Base-by-base conservation (phyloP, 1,140 invertebrate species). In the Calycopis cecrops region DNA sequence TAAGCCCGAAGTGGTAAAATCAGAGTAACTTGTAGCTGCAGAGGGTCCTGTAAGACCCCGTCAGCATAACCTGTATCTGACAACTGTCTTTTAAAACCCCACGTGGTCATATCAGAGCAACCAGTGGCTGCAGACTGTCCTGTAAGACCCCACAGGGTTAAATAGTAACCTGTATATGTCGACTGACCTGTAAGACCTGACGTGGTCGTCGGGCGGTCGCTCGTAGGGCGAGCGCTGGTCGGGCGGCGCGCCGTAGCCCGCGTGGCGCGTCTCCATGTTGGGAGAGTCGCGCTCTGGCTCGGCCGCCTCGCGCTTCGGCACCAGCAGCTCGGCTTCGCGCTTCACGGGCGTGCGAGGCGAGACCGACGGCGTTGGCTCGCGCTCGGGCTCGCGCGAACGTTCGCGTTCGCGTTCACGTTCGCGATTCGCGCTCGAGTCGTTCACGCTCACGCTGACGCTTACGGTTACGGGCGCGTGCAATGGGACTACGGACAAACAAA, bases 201-300 rank as follows among this genome's bases (percentile, higher is more conserved):
- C 84, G 67, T 91, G 90, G 76, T 90, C 89, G 52, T 91, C 90
- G 35, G 89, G 89, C 66, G 91, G 90, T 2, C 90, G 88, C 47
- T 93, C 91, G 76, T 93, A 92, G 1, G 92, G 90, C 9, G 91
- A 92, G 7, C 92, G 85, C 63, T 92, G 92, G 34, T 90, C 84
- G 21, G 86, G 84, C 60, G 89, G 89, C 76, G 89, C 84, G 68
- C 80, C 87, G 79, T 90, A 90, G 64, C 82, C 88, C 62, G 69
- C 89, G 69, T 88, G 81, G 74, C 88, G 88, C 54, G 92, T 90
- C 70, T 94, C 93, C 91, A 94, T 92, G 65, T 90, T 92, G 12
- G 93, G 93, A 8, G 93, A 94, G 79, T 94, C 93, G 34, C 92
- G 92, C 59, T 92, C 90, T 60, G 92, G 76, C 57, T 92, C 78